Conservation (phyloP, 2,797 vertebrate species). For the Hemitrygon akajei region DNA sequence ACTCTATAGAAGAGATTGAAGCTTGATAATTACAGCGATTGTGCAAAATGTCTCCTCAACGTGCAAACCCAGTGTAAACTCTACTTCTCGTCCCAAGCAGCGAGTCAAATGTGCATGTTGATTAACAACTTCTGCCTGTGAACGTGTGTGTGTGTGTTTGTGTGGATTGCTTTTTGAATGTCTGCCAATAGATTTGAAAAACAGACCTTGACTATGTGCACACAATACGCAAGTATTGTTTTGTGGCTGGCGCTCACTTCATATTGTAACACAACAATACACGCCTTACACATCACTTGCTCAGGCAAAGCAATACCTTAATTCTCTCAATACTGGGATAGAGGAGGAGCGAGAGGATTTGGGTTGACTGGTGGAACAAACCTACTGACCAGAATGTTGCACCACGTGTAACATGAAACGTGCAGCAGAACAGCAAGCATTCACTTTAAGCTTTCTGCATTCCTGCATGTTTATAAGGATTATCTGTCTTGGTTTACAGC, state of each 20-base stretch:
- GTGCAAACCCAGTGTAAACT: neutral
- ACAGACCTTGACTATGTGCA: slow-evolving; percentile 55
- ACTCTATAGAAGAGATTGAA: neutral
- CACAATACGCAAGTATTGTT: slow-evolving; percentile 48
- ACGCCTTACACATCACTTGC: slow-evolving; percentile 49
- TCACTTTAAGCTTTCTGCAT: slow-evolving; percentile 56
- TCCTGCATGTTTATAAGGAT: slow-evolving; percentile 57
- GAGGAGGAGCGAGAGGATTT: slow-evolving; percentile 46
- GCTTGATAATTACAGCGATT: neutral
- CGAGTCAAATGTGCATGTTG: slow-evolving; percentile 69
- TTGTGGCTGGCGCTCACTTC: slow-evolving; percentile 55
- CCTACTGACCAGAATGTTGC: slow-evolving; percentile 42
- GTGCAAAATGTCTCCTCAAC: neutral
- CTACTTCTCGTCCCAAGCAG: slow-evolving; percentile 35
- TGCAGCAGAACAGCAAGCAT: slow-evolving; percentile 52
- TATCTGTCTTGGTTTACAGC: slow-evolving; percentile 52
- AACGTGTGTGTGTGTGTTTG: slow-evolving; percentile 73
- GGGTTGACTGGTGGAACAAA: slow-evolving; percentile 50
- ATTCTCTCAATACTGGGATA: slow-evolving; percentile 46
- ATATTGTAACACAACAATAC: slow-evolving; percentile 56
- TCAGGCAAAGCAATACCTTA: slow-evolving; percentile 52
- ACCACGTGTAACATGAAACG: slow-evolving; percentile 55
- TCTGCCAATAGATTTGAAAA: slow-evolving; percentile 77
- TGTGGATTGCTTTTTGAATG: slow-evolving; percentile 77
- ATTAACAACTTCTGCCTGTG: slow-evolving; percentile 76